Base-by-base conservation (phyloP, 2,113 vertebrate species). In the Vulpes lagopus region DNA sequence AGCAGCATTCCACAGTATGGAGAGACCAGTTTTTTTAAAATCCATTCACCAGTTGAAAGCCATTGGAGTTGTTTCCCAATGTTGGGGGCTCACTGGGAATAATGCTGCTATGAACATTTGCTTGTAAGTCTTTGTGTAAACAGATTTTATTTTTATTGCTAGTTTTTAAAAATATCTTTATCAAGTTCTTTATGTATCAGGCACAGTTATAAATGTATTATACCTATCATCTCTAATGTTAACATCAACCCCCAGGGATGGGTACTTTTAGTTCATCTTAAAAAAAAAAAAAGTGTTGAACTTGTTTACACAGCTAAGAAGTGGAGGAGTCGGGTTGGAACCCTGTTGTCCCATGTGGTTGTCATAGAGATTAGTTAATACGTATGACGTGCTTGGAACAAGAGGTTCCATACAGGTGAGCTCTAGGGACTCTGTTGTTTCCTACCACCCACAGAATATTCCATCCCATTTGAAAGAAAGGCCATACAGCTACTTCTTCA, bases 361-460 rank as follows among this genome's bases (percentile, higher is more conserved):
- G 64, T 85, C 97, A 81, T 17, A 94, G 95, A 43, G 43, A 84
- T 89, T 59, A 95, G 80, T 94, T 92, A 86, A 97, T 88, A 89
- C 49, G 67, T 78, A 89, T 25, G 80, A 96, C 87, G 84, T 89
- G 73, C 94, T 97, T 84, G 94, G 90, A 97, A 96, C 65, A 94
- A 49, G 88, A 76, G 57, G 23, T 38, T 95, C 88, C 80, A 80
- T 64, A 92, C 67, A 90, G 57, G 96, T 95, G 81, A 92, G 95
- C 84, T 91, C 90, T 97, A 93, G 86, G 76, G 94, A 95, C 91
- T 25, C 76, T 87, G 76, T 35, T 92, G 62, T 67, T 89, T 80
- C 84, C 76, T 82, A 55, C 95, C 88, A 93, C 65, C 64, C 91
- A 95, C 91, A 19, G 81, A 71, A 53, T 71, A 88, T 27, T 88